These are phyloP conservation scores for Pristionchus fissidentatus DNA, from an alignment of 2,888 invertebrate genomes.

Conservation along the genomic window DNA sequence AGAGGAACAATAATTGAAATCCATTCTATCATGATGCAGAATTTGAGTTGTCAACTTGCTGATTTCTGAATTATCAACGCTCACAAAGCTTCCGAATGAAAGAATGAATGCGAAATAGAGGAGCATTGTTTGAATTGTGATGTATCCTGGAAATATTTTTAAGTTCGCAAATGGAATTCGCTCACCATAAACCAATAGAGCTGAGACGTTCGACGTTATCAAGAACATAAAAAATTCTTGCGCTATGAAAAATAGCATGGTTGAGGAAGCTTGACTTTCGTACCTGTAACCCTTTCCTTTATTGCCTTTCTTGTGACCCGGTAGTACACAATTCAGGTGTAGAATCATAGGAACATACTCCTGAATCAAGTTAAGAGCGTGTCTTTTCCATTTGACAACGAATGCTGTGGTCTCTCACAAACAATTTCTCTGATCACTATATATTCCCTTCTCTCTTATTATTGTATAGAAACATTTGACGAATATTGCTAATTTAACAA, in stretches of 20 bases:
- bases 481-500: no score
- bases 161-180: neutral
- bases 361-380: no score
- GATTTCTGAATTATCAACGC: no score
- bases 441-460: no score
- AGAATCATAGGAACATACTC: no score
- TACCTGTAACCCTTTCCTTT: neutral
- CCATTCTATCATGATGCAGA: no score
- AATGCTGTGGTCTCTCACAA: neutral
- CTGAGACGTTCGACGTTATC: neutral
- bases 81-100: neutral
- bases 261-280: neutral
- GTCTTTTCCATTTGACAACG: neutral
- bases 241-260: neutral
- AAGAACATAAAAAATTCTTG: neutral
- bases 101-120: neutral
- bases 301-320: no score
- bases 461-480: no score
- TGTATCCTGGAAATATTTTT: neutral
- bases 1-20: neutral
- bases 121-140: neutral
- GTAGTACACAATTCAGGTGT: no score
- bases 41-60: no score
- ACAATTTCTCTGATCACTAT: no score
- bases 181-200: neutral